Conservation (phyloP, 2,113 vertebrate species). For the Progne subis region DNA sequence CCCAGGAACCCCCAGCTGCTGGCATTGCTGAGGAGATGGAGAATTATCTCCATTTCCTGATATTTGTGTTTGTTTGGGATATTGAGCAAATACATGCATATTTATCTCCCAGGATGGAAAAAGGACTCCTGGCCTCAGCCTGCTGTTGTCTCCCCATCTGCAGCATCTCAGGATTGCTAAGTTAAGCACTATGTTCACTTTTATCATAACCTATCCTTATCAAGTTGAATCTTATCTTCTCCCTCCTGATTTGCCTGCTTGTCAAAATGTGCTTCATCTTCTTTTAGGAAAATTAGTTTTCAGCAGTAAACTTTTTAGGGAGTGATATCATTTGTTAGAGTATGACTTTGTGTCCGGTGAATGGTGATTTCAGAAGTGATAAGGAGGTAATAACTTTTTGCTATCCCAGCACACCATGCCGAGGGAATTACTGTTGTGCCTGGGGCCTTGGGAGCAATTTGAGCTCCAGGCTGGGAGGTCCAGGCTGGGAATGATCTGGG, state of each 20-base stretch:
- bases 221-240: neutral
- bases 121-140: neutral
- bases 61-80: conserved; percentile 15
- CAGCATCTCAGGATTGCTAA: neutral
- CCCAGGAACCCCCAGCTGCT: neutral
- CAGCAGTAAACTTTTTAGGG: accelerated
- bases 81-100: neutral
- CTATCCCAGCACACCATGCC: neutral
- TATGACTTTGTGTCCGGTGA: neutral
- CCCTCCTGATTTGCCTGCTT: neutral
- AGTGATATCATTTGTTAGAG: neutral
- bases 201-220: conserved; percentile 42
- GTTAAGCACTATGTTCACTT: conserved; percentile 29
- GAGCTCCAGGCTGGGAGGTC: neutral
- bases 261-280: conserved; percentile 17
- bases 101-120: neutral
- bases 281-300: conserved; percentile 4
- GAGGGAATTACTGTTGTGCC: neutral
- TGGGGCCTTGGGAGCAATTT: neutral
- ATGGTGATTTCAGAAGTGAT: neutral
- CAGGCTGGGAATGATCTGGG: neutral
- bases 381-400: neutral
- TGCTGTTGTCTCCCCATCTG: neutral
- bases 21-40: neutral
- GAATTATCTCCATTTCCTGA: neutral